A percentile compares a stretch with the other conserved stretches of the same genome.
phyloP scores from a whole-genome alignment of 2,113 vertebrate species.

The Leiothrix lutea region DNA sequence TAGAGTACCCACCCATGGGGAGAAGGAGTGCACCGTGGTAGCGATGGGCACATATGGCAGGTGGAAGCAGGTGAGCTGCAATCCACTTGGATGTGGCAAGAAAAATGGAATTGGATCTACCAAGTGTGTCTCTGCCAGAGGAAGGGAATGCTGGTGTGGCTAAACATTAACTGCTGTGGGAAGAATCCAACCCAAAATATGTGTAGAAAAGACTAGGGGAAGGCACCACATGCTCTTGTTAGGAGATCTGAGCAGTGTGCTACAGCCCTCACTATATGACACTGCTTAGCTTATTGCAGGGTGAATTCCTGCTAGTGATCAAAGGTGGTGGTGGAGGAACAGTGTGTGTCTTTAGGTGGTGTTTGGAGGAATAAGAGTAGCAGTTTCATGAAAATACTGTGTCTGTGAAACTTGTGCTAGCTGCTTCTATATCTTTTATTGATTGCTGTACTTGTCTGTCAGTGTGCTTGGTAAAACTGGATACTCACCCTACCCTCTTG shows the following conservation, averaged over 20 bases:
- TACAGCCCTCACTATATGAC: fast-evolving
- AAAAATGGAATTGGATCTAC: neutral
- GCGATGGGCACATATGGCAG: fast-evolving
- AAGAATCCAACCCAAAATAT: neutral
- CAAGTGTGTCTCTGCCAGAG: neutral
- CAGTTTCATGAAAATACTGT: neutral
- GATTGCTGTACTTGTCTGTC: too few species aligned
- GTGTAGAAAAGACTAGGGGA: neutral
- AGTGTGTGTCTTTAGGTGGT: neutral
- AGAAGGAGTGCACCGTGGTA: neutral
- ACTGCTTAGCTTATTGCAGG: neutral
- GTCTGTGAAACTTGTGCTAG: neutral
- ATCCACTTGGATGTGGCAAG: neutral
- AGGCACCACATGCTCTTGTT: neutral
- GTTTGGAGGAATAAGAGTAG: neutral
- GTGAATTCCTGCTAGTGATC: neutral
- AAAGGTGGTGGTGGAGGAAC: neutral
- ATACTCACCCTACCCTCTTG: neutral
- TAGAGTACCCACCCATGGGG: neutral
- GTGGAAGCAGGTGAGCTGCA: neutral
- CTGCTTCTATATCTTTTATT: neutral
- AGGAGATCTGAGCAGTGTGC: neutral
- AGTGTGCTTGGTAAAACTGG: neutral
- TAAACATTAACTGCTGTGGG: neutral
- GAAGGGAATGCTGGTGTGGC: neutral